phyloP scores from a whole-genome alignment of 2,113 vertebrate species.

The Phalacrocorax aristotelis region DNA sequence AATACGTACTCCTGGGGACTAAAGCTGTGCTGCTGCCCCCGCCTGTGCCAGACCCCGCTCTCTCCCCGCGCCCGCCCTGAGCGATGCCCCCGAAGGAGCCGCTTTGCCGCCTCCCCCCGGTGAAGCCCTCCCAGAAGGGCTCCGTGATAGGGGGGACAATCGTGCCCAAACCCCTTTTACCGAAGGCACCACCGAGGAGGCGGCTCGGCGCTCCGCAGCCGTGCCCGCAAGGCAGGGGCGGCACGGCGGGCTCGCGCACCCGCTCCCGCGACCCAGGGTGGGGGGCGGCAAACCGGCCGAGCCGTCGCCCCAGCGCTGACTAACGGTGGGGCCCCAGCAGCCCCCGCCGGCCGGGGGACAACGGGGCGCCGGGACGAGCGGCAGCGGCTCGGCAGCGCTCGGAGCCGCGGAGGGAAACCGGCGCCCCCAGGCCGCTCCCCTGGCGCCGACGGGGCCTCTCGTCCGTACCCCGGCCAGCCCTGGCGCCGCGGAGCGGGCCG shows the following conservation, averaged over 20 bases:
- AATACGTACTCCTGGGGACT: fast-evolving
- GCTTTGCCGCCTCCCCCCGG: neutral
- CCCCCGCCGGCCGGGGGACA: neutral
- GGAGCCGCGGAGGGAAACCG: neutral
- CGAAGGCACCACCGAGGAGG: fast-evolving
- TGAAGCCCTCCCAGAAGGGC: neutral
- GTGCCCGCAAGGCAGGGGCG: too few species aligned
- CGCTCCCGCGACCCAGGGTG: too few species aligned
- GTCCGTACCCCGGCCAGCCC: too few species aligned
- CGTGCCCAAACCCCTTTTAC: fast-evolving
- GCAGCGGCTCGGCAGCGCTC: neutral
- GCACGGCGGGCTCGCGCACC: too few species aligned
- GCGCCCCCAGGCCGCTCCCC: too few species aligned
- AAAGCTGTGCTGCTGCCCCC: neutral
- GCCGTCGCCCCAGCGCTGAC: neutral
- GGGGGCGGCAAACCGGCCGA: neutral
- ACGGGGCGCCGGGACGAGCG: too few species aligned
- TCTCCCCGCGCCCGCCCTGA: neutral
- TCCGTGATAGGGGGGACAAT: neutral
- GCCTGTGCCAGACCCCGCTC: too few species aligned
- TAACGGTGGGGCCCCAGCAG: neutral
- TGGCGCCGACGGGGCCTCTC: too few species aligned
- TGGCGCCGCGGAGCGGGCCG: too few species aligned
- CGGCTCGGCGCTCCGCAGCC: neutral
- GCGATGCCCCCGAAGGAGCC: neutral